Evolutionary conservation across 2,888 invertebrate genomes (phyloP).

Genomic region (Ligdia adustata): DNA sequence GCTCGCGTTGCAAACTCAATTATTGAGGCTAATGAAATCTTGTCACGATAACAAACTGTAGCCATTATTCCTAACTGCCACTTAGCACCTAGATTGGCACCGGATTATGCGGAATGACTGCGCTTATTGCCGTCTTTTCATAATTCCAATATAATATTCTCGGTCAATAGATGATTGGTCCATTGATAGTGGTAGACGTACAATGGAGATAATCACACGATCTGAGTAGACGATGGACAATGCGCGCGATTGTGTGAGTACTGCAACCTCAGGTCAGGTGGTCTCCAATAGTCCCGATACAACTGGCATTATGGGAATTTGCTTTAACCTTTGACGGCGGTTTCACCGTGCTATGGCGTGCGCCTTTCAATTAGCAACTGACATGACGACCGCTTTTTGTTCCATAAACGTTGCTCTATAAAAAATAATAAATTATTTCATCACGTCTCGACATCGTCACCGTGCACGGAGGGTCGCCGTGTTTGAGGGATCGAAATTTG

Average conservation of each 20-base stretch:
- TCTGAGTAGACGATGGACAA: conserved; percentile 25
- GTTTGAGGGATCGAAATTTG: conserved; percentile 60
- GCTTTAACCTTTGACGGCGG: conserved; percentile 63
- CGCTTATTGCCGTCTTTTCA: conserved; percentile 30
- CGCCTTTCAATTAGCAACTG: conserved; percentile 74
- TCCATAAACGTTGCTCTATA: conserved; percentile 54
- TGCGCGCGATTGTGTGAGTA: conserved; percentile 28
- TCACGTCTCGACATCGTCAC: conserved; percentile 48
- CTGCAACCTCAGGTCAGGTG: conserved; percentile 30
- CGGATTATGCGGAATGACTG: conserved; percentile 27
- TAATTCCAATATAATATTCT: conserved; percentile 29
- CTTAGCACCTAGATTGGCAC: conserved; percentile 38
- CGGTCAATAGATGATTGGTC: conserved; percentile 36
- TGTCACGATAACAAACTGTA: conserved; percentile 49
- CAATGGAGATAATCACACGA: conserved; percentile 35
- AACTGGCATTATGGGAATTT: conserved; percentile 53
- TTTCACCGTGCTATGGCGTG: conserved; percentile 72
- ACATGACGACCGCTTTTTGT: conserved; percentile 72
- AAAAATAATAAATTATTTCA: conserved; percentile 62
- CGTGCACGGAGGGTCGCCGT: conserved; percentile 26
- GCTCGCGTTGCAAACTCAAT: conserved; percentile 43
- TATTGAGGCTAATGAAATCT: conserved; percentile 55
- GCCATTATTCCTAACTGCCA: conserved; percentile 42
- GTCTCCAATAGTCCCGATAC: conserved; percentile 16
- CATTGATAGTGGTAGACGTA: conserved; percentile 32